Conservation (phyloP, 2,888 invertebrate genomes). For the Steinernema scapterisci region DNA sequence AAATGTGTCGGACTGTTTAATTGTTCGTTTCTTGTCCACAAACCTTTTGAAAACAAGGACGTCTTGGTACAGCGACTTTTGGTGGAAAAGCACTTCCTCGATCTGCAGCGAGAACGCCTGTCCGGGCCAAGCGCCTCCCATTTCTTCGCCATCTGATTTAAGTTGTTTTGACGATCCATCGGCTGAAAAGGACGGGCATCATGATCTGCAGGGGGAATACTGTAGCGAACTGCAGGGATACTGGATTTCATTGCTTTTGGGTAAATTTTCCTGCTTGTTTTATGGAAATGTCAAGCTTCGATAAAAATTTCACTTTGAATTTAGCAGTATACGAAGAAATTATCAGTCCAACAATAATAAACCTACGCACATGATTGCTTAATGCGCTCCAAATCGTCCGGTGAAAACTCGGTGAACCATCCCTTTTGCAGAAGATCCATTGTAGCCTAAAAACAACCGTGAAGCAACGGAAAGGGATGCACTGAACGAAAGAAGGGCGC, state of each 20-base stretch:
- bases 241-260: no score
- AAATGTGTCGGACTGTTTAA: constrained; percentile 42
- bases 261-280: no score
- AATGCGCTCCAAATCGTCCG: constrained; percentile 68
- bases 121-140: constrained; percentile 80
- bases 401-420: constrained; percentile 91
- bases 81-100: constrained; percentile 78
- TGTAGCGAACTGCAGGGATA: no score
- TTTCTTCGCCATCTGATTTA: constrained; percentile 59
- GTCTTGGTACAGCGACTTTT: constrained; percentile 83
- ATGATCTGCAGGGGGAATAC: not conserved
- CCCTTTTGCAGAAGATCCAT: constrained; percentile 79
- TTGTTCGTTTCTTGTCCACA: not conserved
- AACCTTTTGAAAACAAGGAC: constrained; percentile 80
- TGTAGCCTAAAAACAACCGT: not conserved
- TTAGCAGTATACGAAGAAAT: not conserved
- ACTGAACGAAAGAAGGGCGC: not conserved
- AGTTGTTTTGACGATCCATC: constrained; percentile 48
- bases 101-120: constrained; percentile 85
- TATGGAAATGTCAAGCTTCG: no score
- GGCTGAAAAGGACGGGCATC: constrained; percentile 30
- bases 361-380: constrained; percentile 44
- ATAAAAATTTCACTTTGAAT: no score
- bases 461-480: not conserved
- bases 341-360: not conserved